Base-by-base conservation (phyloP, 2,113 vertebrate genomes). In the Holacanthus passer region DNA sequence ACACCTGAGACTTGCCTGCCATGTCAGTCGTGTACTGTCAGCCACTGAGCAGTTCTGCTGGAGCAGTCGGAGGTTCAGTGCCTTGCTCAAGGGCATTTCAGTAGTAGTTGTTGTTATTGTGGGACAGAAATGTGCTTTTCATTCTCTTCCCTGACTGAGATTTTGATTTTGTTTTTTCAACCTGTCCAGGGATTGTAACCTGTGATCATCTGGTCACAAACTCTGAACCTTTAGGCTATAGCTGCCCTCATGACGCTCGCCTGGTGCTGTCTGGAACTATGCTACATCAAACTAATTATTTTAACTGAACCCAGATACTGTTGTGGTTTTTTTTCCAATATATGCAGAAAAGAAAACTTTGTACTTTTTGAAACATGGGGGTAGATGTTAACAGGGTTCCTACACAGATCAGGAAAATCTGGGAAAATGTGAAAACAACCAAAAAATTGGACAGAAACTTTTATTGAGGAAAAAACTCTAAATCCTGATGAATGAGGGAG, bases 201-300 rank as follows among this genome's bases (percentile, higher is more conserved):
- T 60, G 86, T 89, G 82, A 77, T 76, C 84, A 14, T 69, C 41
- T 48, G 76, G 83, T 88, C 86, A 88, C 83, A 75, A 76, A 64
- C 52, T 81, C 85, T 75, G 71, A 90, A 83, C 75, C 84, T 91
- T 89, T 77, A 82, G 86, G 85, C 89, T 80, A 14, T 60, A 79
- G 67, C 85, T 64, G 74, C 73, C 73, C 63, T 82, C 87, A 82
- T 55, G 78, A 84, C 32, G 79, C 86, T 87, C 64, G 66, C 90
- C 91, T 85, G 92, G 92, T 93, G 92, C 92, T 92, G 85, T 83
- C 87, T 73, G 43, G 19, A 84, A 86, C 91, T 93, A 90, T 92
- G 89, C 91, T 83, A 82, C 85, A 81, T 84, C 68, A 5, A 68
- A 80, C 66, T 45, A 72, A 37, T 48, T 0, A 63, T 78, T 79